Conservation (phyloP, 1,140 invertebrate genomes). For the Protaetia brevitarsis region DNA sequence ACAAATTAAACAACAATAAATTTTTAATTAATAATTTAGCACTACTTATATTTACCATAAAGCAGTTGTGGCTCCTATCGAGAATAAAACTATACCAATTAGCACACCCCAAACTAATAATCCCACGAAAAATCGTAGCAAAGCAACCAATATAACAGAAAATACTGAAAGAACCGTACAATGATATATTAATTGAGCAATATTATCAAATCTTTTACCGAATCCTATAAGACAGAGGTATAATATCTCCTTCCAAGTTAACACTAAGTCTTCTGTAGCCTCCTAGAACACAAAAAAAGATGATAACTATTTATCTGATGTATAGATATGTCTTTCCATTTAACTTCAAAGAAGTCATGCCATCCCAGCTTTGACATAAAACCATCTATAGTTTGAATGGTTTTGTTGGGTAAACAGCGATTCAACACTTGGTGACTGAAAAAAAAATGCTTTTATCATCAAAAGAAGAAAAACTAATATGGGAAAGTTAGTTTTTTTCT, state of each 20-base stretch:
- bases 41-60: constrained; percentile 60
- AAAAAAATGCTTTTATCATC: too few species aligned
- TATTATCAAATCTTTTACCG: constrained; percentile 49
- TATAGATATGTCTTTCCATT: constrained; percentile 28
- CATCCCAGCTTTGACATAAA: constrained; percentile 54
- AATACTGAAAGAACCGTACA: constrained; percentile 54
- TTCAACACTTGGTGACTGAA: constrained; percentile 54
- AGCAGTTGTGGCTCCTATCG: constrained; percentile 58
- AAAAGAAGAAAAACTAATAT: too few species aligned
- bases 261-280: constrained; percentile 59
- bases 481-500: too few species aligned
- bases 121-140: constrained; percentile 62
- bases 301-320: constrained; percentile 19
- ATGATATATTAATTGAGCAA: constrained; percentile 24
- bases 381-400: constrained; percentile 47
- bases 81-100: constrained; percentile 56
- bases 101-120: constrained; percentile 69
- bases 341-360: constrained; percentile 54
- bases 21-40: background rate
- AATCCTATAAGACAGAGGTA: constrained; percentile 61
- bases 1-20: background rate
- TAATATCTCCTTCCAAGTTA: constrained; percentile 61
- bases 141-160: constrained; percentile 58
- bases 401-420: constrained; percentile 54
- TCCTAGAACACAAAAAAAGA: constrained; percentile 58